Percentiles rank a stretch among this genome's conserved stretches.
These are phyloP conservation scores for Allolobophora icterica DNA, from an alignment of 2,888 invertebrate species.

Conservation along the genomic window DNA sequence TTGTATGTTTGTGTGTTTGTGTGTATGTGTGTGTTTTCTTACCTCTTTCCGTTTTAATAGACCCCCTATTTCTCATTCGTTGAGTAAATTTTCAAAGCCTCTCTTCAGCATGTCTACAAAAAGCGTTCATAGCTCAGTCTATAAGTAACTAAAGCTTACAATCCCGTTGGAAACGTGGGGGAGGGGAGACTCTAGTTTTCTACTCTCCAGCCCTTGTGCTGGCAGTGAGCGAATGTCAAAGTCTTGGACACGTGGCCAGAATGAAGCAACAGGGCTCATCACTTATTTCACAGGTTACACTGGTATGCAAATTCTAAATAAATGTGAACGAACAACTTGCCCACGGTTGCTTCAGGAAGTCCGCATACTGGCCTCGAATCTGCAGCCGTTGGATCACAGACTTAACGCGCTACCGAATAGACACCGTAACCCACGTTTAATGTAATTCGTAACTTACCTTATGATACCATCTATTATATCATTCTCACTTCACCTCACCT, in stretches of 20 bases:
- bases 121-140: neutral
- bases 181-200: neutral
- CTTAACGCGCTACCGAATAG: neutral
- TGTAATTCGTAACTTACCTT: neutral
- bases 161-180: too few relatives aligned
- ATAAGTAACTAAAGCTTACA: neutral
- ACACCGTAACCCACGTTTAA: neutral
- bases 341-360: neutral
- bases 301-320: too few relatives aligned
- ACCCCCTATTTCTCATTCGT: too few relatives aligned
- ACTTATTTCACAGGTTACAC: neutral
- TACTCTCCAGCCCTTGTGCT: too few relatives aligned
- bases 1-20: too few relatives aligned
- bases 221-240: neutral
- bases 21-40: too few relatives aligned
- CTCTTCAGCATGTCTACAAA: neutral
- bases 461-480: too few relatives aligned
- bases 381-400: neutral
- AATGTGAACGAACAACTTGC: neutral
- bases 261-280: neutral
- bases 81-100: too few relatives aligned
- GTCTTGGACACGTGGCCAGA: too few relatives aligned
- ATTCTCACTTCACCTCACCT: too few relatives aligned
- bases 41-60: too few relatives aligned
- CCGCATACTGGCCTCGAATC: neutral